A percentile compares a stretch with the other conserved stretches of the same genome.
phyloP scores from a whole-genome alignment of 2,797 vertebrate species.

The Scyliorhinus canicula region DNA sequence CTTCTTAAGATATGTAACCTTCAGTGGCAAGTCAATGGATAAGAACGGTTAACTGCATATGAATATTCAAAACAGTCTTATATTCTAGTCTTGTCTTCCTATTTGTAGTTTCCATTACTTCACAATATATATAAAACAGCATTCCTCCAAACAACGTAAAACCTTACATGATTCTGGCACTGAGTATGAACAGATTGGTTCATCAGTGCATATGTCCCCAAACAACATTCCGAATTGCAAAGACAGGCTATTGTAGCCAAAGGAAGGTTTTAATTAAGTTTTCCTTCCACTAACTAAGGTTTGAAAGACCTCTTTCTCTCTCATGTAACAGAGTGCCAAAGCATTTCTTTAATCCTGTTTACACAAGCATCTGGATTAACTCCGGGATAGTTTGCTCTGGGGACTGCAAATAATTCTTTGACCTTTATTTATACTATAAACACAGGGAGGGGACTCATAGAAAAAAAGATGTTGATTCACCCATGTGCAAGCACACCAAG shows the following conservation, averaged over 20 bases:
- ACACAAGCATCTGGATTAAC: conserved; percentile 35
- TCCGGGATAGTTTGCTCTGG: conserved; percentile 3
- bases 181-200: not conserved
- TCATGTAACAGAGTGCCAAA: conserved; percentile 11
- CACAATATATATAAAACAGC: not conserved
- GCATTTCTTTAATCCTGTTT: conserved; percentile 32
- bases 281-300: conserved; percentile 5
- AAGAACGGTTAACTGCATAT: not conserved
- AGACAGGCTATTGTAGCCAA: conserved; percentile 17
- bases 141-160: not conserved
- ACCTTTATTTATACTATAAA: conserved; percentile 4
- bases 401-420: conserved; percentile 27
- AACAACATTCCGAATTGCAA: not conserved
- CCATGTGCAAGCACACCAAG: not conserved
- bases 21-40: not conserved
- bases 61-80: not conserved
- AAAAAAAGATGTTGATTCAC: not conserved
- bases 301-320: conserved; percentile 26
- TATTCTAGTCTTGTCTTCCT: not conserved
- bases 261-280: conserved; percentile 34
- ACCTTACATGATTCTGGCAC: not conserved
- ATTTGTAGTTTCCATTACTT: not conserved
- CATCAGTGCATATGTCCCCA: not conserved
- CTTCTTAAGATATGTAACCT: not conserved
- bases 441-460: not conserved